Evolutionary conservation across 1,140 invertebrate genomes (phyloP), one percentile per base, ranked within the genome.

Genomic region (Lepidurus packardi): DNA sequence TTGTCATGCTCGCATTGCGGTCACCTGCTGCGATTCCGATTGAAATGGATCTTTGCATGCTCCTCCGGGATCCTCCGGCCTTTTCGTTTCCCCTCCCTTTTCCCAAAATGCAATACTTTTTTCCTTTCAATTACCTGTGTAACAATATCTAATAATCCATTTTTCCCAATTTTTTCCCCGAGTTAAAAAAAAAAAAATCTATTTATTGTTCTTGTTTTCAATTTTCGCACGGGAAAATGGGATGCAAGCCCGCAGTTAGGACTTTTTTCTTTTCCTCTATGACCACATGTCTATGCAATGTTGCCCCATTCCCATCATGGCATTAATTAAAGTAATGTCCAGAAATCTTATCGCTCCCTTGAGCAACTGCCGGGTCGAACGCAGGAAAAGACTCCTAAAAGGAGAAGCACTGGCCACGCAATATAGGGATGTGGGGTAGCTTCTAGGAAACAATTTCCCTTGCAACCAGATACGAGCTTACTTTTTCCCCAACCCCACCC

Each of bases 21-120:
- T 65, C 53, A n/a, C 53, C 53, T 65, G 53, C 53, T 21, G 53
- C 53, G 53, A 65, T 65, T 65, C 53, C 53, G 53, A 65, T 65
- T 65, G 53, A 16, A 65, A 65, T 65, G 53, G 53, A 21, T n/a
- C 53, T 13, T 65, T 1, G 21, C 53, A 9, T 16, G 34, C 34
- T 34, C 34, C 34, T 34, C 3, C 34, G 1, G 53, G 53, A 21
- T 16, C n/a, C 53, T 65, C 53, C 53, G 21, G 16, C n/a, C 53
- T n/a, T 65, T 65, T 65, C 53, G 16, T 65, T 65, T 65, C 13
- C 53, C 8, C 53, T 1, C 7, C 3, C 53, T 8, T 65, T 16
- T 65, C 1, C 21, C 34, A 3, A 3, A 4, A 34, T 34, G 34
- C 34, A 4, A 34, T 34, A 34, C 34, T 34, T 34, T 34, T 34